Conservation (phyloP, 2,113 vertebrate species). For the Cynoglossus semilaevis region DNA sequence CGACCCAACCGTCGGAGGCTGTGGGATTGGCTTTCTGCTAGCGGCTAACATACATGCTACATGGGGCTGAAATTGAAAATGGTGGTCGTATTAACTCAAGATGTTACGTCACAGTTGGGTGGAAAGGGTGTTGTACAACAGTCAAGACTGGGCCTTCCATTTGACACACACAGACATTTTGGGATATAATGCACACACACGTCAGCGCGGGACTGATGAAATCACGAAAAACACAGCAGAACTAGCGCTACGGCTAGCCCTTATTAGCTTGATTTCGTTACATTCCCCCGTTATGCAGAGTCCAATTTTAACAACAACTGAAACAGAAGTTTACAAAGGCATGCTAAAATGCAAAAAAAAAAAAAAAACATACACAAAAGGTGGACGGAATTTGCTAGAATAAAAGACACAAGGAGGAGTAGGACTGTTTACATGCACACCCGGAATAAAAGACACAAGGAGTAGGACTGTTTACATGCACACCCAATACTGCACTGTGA, state of each 20-base stretch:
- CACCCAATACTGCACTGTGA: background rate
- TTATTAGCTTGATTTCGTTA: constrained; percentile 16
- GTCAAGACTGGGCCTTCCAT: constrained; percentile 32
- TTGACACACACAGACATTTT: constrained; percentile 35
- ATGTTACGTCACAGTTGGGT: background rate
- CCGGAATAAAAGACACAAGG: constrained; percentile 53
- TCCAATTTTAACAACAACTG: no score
- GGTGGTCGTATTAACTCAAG: background rate
- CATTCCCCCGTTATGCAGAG: background rate
- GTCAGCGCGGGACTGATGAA: constrained; percentile 16
- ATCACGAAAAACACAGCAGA: constrained; percentile 24
- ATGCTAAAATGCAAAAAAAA: constrained; percentile 50
- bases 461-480: background rate
- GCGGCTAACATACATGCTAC: constrained; percentile 1
- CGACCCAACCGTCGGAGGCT: background rate
- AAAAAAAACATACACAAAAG: constrained; percentile 20
- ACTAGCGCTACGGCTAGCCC: no score
- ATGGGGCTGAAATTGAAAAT: constrained; percentile 7
- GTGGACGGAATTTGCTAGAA: constrained; percentile 25
- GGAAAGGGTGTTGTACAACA: constrained; percentile 25
- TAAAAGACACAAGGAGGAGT: constrained; percentile 54
- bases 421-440: constrained; percentile 47
- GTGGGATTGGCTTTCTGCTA: background rate
- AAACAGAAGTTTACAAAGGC: constrained; percentile 32
- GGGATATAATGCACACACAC: constrained; percentile 4